Base-by-base conservation (phyloP, 2,113 vertebrate species). In the Aythya baeri region DNA sequence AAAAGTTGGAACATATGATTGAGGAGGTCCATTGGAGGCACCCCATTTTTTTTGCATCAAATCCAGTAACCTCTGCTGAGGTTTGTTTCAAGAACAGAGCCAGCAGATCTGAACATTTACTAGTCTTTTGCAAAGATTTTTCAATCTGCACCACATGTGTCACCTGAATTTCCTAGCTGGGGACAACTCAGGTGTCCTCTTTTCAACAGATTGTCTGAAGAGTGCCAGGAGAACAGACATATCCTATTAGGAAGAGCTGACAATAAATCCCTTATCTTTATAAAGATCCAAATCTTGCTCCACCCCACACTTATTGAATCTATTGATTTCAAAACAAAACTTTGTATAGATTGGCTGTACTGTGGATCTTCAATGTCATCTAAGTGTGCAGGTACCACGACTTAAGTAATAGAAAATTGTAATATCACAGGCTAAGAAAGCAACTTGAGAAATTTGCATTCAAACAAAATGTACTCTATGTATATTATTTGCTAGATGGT, bases 251-350 rank as follows among this genome's bases (percentile, higher is more conserved):
- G 32, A 89, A 93, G 7, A 16, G 54, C 66, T 91, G 77, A 88
- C 72, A 83, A 91, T 43, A 89, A 89, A 71, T 49, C 26, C 22
- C 73, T 94, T 91, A 83, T 94, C 83, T 92, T 90, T 65, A 90
- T 76, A 65, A 75, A 85, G 89, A 93, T 80, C 87, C 44, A 91
- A 78, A 72, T 91, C 85, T 94, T 92, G 71, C 86, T 85, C 78
- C 72, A 80, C 88, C 92, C 91, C 50, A 68, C n/a, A 66, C 36
- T 89, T 88, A 91, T 17, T 2, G 9, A 93, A 79, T 29, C 36
- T 86, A 91, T 73, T 76, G 80, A 94, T 90, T 85, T 61, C 74
- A 87, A 87, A 94, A 91, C 58, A 95, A 84, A 95, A 21, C 57
- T 84, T 57, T 38, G 32, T 84, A 86, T 49, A 82, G 83, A 93